Evolutionary conservation across 2,797 vertebrate species (phyloP).

Genomic region (Dallia pectoralis): DNA sequence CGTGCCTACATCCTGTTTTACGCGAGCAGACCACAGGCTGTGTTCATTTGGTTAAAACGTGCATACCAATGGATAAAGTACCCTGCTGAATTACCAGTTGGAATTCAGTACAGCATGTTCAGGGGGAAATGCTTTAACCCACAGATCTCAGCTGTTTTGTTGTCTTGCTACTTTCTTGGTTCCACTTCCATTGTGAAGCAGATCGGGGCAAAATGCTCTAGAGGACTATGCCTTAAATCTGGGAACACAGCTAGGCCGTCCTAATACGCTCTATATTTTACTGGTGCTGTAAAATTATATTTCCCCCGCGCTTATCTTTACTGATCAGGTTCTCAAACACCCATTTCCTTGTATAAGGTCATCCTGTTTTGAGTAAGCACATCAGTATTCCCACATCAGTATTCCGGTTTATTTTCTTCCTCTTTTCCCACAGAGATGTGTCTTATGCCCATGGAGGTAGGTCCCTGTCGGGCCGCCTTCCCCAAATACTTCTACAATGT

Average conservation of each 20-base stretch:
- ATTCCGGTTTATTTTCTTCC: neutral
- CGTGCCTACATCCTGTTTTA: neutral
- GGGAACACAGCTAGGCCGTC: neutral
- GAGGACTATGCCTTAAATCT: no score
- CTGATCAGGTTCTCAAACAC: neutral
- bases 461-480: conserved; percentile 66
- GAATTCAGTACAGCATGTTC: no score
- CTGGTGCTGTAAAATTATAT: neutral
- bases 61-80: no score
- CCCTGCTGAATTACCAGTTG: no score
- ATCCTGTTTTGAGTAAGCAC: neutral
- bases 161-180: neutral
- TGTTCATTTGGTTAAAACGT: no score
- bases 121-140: no score
- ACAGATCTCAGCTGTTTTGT: neutral
- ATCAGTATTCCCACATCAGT: neutral
- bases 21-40: neutral
- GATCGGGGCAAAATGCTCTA: no score
- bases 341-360: neutral
- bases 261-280: neutral
- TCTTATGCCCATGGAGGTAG: conserved; percentile 45
- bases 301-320: neutral
- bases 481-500: conserved; percentile 66
- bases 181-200: neutral
- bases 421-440: conserved; percentile 61